phyloP scores from a whole-genome alignment of 1,140 invertebrate genomes.

The Pachypsylla venusta region DNA sequence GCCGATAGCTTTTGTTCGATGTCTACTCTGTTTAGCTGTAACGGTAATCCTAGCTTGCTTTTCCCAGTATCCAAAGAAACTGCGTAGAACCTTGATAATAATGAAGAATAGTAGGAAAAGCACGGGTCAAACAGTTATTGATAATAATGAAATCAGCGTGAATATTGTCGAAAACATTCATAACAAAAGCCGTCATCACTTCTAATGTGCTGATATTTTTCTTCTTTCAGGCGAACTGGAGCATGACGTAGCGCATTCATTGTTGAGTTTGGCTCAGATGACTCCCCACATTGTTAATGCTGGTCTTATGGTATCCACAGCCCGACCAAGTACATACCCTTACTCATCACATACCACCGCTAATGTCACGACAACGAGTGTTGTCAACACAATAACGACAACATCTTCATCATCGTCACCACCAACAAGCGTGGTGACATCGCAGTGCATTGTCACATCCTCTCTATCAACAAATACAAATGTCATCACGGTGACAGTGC shows the following conservation, averaged over 20 bases:
- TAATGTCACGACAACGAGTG: constrained; percentile 10
- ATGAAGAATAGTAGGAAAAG: no score
- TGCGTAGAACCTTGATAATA: no score
- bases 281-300: constrained; percentile 25
- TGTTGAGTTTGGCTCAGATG: constrained; percentile 52
- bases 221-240: constrained; percentile 38
- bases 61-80: no score
- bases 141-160: no score
- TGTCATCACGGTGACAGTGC: not conserved
- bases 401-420: constrained; percentile 2
- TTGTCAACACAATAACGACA: not conserved
- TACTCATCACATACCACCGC: constrained; percentile 30
- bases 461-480: no score
- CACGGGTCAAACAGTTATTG: no score
- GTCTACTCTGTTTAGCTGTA: no score
- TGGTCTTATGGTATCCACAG: constrained; percentile 35
- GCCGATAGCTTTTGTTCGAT: no score
- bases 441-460: not conserved
- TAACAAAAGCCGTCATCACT: no score
- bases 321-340: constrained; percentile 43
- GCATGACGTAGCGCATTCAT: constrained; percentile 72
- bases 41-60: no score
- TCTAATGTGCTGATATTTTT: no score
- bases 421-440: not conserved
- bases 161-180: no score